phyloP scores from a whole-genome alignment of 2,797 vertebrate genomes.

The Falco biarmicus region DNA sequence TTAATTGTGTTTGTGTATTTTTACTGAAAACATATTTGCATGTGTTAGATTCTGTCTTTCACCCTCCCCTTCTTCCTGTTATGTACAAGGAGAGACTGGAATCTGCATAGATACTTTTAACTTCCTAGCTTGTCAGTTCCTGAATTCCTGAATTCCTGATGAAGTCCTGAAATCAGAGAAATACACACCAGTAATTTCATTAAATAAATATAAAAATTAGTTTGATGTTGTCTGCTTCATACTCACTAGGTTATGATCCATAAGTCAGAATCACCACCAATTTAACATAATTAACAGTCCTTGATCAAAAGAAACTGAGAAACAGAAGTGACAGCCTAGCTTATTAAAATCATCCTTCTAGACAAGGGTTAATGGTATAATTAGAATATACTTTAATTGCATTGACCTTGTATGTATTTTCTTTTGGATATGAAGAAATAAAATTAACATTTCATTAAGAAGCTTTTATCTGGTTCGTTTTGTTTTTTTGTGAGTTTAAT shows the following conservation, averaged over 20 bases:
- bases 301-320: conserved; percentile 65
- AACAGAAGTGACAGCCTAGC: conserved; percentile 52
- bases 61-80: background rate
- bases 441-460: conserved; percentile 60
- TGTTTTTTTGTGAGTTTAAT: background rate
- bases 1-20: conserved; percentile 56
- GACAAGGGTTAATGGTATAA: conserved; percentile 60
- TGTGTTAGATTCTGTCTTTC: background rate
- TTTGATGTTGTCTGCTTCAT: conserved; percentile 64
- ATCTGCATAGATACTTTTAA: conserved; percentile 10
- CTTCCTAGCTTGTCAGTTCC: conserved; percentile 27
- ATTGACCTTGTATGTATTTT: conserved; percentile 55
- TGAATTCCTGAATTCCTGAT: background rate
- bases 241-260: conserved; percentile 60
- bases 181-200: conserved; percentile 48
- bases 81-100: background rate
- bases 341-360: conserved; percentile 57
- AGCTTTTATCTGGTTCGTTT: background rate
- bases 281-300: conserved; percentile 58
- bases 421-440: conserved; percentile 45
- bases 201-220: conserved; percentile 51
- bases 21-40: conserved; percentile 44
- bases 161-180: conserved; percentile 25
- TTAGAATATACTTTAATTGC: conserved; percentile 52
- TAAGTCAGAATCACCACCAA: conserved; percentile 56